Conservation (phyloP, 2,113 vertebrate species). For the Brachirus orientalis region DNA sequence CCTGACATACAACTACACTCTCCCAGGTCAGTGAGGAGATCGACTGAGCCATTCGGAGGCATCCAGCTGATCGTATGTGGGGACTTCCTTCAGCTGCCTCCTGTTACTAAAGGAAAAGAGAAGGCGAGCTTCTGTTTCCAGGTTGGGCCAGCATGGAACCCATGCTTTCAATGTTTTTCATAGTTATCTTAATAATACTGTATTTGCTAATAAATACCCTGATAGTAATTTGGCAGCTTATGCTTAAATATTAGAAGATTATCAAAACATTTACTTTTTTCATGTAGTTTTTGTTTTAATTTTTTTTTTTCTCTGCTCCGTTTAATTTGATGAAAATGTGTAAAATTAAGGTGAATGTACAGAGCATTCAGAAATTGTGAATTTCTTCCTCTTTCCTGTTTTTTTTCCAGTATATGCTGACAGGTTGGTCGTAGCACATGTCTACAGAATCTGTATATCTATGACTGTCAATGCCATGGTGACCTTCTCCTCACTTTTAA, state of each 20-base stretch:
- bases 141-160: constrained; percentile 84
- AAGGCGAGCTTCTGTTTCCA: constrained; percentile 92
- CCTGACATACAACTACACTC: not conserved
- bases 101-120: constrained; percentile 87
- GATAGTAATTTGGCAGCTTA: too few relatives aligned
- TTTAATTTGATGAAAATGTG: too few relatives aligned
- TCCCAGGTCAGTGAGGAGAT: constrained; percentile 86
- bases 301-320: too few relatives aligned
- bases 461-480: not conserved
- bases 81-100: constrained; percentile 97
- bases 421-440: not conserved
- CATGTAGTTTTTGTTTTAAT: too few relatives aligned
- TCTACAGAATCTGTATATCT: not conserved
- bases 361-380: too few relatives aligned
- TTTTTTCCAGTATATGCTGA: not conserved
- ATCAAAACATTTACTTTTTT: too few relatives aligned
- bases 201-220: too few relatives aligned
- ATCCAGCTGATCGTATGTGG: constrained; percentile 96
- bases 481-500: not conserved
- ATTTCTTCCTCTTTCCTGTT: too few relatives aligned
- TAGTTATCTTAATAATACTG: too few relatives aligned
- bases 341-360: too few relatives aligned
- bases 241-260: too few relatives aligned
- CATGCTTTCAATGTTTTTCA: too few relatives aligned
- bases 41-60: constrained; percentile 92